These are phyloP conservation scores for Microcebus tavaratra DNA, from an alignment of 2,113 vertebrate species.

Conservation along the genomic window DNA sequence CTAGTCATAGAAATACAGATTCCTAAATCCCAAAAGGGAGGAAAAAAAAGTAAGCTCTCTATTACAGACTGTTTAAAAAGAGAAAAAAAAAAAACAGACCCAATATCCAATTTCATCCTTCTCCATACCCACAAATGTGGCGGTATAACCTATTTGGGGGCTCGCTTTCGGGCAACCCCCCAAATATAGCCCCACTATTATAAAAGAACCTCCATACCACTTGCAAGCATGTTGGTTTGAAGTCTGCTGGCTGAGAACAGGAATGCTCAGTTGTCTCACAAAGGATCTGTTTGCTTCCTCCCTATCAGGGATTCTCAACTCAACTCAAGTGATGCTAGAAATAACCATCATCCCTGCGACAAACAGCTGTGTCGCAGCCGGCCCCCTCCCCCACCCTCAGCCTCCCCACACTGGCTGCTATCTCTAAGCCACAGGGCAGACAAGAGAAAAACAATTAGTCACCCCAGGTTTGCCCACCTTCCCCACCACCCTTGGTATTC, in stretches of 20 bases:
- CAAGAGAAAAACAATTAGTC: constrained; percentile 45
- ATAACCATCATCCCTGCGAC: constrained; percentile 50
- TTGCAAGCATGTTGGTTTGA: background rate
- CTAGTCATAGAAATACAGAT: background rate
- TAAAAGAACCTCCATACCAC: background rate
- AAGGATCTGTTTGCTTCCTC: constrained; percentile 46
- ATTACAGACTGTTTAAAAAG: background rate
- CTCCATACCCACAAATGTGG: background rate
- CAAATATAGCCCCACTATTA: background rate
- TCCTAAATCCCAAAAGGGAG: background rate
- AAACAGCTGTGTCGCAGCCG: constrained; percentile 67
- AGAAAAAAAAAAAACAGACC: background rate
- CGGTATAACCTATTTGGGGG: background rate
- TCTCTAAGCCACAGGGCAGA: background rate
- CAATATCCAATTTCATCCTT: background rate
- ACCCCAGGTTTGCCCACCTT: background rate
- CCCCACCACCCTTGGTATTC: background rate
- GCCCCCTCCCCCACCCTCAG: background rate
- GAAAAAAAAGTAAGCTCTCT: background rate
- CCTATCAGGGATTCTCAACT: background rate
- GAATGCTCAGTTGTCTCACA: background rate
- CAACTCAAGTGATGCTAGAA: constrained; percentile 63
- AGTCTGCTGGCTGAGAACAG: background rate
- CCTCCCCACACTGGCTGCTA: background rate
- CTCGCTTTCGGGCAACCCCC: background rate